These are phyloP conservation scores for Saguinus imperator DNA, from an alignment of 2,113 vertebrate genomes.

Conservation along the genomic window DNA sequence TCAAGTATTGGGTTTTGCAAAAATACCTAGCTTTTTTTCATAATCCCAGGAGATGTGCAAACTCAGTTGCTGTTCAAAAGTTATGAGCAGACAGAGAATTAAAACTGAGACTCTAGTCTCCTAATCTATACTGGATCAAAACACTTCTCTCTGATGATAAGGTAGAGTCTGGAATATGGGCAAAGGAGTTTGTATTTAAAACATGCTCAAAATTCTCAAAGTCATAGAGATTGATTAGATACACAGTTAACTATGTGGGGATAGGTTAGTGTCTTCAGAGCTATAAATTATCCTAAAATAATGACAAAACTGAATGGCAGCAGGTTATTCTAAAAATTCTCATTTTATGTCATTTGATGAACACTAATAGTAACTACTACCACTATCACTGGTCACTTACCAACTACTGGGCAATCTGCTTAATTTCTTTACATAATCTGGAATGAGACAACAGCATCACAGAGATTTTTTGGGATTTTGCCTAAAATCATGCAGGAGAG, in stretches of 20 bases:
- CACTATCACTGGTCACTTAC: not conserved
- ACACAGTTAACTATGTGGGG: not conserved
- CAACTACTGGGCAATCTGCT: not conserved
- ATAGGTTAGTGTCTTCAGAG: constrained; percentile 26
- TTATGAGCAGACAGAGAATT: not conserved
- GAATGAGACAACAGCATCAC: not conserved
- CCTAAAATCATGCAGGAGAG: not conserved
- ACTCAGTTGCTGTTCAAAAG: not conserved
- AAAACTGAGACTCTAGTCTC: not conserved
- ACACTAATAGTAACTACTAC: not conserved
- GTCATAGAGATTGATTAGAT: not conserved
- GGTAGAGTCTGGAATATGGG: not conserved
- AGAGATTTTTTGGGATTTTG: constrained; percentile 22
- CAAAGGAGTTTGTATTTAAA: not conserved
- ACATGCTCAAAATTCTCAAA: not conserved
- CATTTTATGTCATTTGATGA: not conserved
- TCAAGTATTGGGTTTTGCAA: not conserved
- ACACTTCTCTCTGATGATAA: not conserved
- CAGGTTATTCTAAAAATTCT: not conserved
- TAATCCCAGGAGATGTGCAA: not conserved
- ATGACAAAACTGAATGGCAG: not conserved
- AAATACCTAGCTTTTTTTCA: not conserved
- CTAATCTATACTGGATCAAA: not conserved
- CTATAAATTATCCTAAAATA: not conserved
- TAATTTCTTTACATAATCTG: not conserved